Evolutionary conservation across 2,888 invertebrate species (phyloP), one percentile per base, ranked within the genome.

Genomic region (Pristionchus arcanus): DNA sequence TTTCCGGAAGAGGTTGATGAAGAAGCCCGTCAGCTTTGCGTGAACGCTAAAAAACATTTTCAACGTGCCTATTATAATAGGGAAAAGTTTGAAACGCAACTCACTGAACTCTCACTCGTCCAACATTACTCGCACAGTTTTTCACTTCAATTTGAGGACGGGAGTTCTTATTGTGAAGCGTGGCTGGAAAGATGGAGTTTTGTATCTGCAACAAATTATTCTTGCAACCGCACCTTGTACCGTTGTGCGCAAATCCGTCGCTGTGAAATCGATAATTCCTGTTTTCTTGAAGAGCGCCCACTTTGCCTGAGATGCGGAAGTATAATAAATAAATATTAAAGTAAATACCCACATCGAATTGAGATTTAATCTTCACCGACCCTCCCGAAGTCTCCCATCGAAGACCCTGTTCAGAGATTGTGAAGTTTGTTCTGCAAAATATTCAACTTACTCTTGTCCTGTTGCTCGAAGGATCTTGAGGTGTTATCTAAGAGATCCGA

Each of bases 81-180:
- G n/a, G n/a, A n/a, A n/a, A n/a, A n/a, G 25, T 25, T 28, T 66
- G 66, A 13, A 25, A 34, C 15, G 28, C 13, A 2, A 53, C 81
- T 81, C 81, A 81, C 81, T 81, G 42, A 15, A 81, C 49, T 13
- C 49, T 81, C 28, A 81, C 81, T 49, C 28, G 19, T 81, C 81
- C 81, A 0, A 81, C 81, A 4, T n/a, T 16, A 28, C 13, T 53
- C 5, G 11, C n/a, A 28, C 81, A 81, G 21, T 28, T 9, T 15
- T 81, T 81, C 81, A 81, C 28, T n/a, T 81, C 81, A 19, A 81
- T 81, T 53, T 81, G n/a, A 28, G 81, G 81, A 7, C 81, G 49
- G 0, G 21, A 11, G 7, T 49, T 53, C 4, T 25, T 19, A 81
- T 49, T 81, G 81, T 53, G 81, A 49, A 81, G 13, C 0, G 49